These are phyloP conservation scores for Caenorhabditis plicata DNA, from an alignment of 2,888 invertebrate genomes.

Conservation along the genomic window DNA sequence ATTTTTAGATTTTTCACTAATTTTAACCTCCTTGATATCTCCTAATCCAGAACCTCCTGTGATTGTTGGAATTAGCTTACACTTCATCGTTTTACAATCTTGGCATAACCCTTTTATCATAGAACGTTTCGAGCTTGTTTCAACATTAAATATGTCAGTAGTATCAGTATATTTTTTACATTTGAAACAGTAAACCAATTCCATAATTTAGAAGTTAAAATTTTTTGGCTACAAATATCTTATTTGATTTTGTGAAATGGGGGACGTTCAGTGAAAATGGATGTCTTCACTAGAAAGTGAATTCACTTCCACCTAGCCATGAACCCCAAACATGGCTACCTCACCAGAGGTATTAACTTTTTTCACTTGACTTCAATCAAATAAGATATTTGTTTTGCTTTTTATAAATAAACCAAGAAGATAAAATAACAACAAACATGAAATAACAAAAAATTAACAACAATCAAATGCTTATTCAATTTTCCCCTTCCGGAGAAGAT, in stretches of 20 bases:
- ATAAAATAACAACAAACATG: background rate
- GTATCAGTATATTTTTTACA: too few relatives aligned
- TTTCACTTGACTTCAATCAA: conserved; percentile 2
- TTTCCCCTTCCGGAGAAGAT: conserved; percentile 2
- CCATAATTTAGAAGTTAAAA: too few relatives aligned
- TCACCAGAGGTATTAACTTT: conserved; percentile 2
- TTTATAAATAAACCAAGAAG: background rate
- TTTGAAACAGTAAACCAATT: too few relatives aligned
- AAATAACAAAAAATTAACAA: background rate
- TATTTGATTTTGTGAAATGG: too few relatives aligned
- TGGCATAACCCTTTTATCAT: conserved; percentile 2
- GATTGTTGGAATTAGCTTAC: conserved; percentile 1
- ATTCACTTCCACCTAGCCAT: conserved; percentile 2
- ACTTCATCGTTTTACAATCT: conserved; percentile 1
- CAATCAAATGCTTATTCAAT: conserved; percentile 1
- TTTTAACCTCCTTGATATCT: conserved; percentile 2
- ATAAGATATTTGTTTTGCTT: conserved; percentile 1
- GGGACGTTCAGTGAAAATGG: too few relatives aligned
- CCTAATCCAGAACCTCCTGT: conserved; percentile 2
- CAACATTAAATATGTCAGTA: too few relatives aligned
- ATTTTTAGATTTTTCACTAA: conserved; percentile 2
- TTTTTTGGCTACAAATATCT: too few relatives aligned
- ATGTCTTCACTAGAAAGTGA: conserved; percentile 2
- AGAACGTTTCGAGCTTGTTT: conserved; percentile 1
- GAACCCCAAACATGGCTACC: conserved; percentile 2